These are phyloP conservation scores for Rhorus exstirpatorius DNA, from an alignment of 2,888 invertebrate genomes.

Conservation along the genomic window DNA sequence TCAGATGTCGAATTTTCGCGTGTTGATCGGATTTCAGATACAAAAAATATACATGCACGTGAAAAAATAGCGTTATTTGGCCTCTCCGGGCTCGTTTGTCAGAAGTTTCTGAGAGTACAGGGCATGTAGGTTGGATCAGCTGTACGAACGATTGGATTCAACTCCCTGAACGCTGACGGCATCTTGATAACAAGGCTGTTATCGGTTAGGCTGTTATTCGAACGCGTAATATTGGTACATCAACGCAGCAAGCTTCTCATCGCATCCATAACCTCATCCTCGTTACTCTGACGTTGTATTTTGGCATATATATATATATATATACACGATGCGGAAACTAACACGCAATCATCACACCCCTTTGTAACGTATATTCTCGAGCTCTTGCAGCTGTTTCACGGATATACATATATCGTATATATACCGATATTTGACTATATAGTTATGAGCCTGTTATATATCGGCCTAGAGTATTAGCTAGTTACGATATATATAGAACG, in stretches of 20 bases:
- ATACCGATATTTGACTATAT: not conserved
- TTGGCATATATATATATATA: slow-evolving; percentile 1
- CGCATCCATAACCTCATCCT: slow-evolving; percentile 45
- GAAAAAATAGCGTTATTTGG: too few relatives aligned
- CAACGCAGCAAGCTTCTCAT: slow-evolving; percentile 53
- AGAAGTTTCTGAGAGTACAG: not conserved
- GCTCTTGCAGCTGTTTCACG: slow-evolving; percentile 23
- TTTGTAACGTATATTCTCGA: slow-evolving; percentile 18
- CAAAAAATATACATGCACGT: too few relatives aligned
- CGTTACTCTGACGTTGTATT: slow-evolving; percentile 18
- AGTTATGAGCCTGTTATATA: not conserved
- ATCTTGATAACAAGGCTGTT: slow-evolving; percentile 58
- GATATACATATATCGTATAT: not conserved
- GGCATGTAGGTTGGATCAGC: not conserved
- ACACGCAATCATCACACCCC: slow-evolving; percentile 41
- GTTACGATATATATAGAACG: not conserved
- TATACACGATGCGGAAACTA: not conserved
- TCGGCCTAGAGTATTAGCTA: not conserved
- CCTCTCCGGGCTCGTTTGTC: slow-evolving; percentile 1
- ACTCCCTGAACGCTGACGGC: slow-evolving; percentile 32
- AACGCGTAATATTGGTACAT: slow-evolving; percentile 50
- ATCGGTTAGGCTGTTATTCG: slow-evolving; percentile 39
- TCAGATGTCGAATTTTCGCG: too few relatives aligned
- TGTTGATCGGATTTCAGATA: too few relatives aligned
- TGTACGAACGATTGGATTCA: slow-evolving; percentile 4